A percentile compares a stretch with the other conserved stretches of the same genome.
Evolutionary conservation across 1,140 invertebrate genomes (phyloP).

Genomic region (Trichomalopsis sarcophagae): DNA sequence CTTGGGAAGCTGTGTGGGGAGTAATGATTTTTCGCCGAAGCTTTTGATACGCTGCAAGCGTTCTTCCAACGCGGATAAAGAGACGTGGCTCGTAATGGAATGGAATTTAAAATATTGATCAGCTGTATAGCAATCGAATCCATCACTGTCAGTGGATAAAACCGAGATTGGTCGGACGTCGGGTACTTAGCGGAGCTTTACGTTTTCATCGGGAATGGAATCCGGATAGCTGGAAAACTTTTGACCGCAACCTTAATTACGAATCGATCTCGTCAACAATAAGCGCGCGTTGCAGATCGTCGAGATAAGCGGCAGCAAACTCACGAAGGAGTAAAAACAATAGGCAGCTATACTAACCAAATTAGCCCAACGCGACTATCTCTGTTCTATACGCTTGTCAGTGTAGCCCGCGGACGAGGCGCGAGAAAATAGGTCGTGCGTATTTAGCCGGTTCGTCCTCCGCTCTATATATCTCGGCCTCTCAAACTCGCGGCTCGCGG

Average conservation of each 20-base stretch:
- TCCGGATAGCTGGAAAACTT: no score
- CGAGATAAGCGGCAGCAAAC: no score
- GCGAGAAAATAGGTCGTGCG: constrained; percentile 40
- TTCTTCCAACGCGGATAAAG: no score
- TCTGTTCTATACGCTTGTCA: not conserved
- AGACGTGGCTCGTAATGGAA: not conserved
- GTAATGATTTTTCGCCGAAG: no score
- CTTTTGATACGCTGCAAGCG: no score
- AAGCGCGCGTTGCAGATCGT: no score
- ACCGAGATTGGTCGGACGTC: not conserved
- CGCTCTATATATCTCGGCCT: not conserved
- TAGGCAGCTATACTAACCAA: not conserved
- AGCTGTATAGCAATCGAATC: not conserved
- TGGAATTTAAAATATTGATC: not conserved
- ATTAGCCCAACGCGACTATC: not conserved
- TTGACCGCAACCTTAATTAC: no score
- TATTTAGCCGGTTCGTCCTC: constrained; percentile 21
- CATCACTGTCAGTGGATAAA: not conserved
- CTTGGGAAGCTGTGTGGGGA: no score
- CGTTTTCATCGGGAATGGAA: not conserved
- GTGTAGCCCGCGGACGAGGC: not conserved
- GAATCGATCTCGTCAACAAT: no score
- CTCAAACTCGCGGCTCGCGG: constrained; percentile 17
- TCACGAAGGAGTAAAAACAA: not conserved
- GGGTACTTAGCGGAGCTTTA: not conserved